Evolutionary conservation across 2,888 invertebrate species (phyloP), one percentile per base, ranked within the genome.

Genomic region (Eristalis tenax): DNA sequence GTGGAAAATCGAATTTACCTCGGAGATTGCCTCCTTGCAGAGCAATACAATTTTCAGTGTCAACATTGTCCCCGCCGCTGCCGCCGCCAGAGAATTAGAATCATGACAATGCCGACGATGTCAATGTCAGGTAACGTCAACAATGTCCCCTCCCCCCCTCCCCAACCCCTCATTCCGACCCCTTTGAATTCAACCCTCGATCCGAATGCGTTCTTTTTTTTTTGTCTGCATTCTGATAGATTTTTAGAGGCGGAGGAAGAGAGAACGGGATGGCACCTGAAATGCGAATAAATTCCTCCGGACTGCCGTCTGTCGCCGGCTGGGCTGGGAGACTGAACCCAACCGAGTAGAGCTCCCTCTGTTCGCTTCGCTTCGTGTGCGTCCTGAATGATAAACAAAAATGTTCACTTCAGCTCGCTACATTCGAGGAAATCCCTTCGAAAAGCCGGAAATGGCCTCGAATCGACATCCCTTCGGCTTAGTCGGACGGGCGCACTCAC

Each of bases 1-100:
- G 75, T 69, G 66, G 65, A 65, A 86, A 86, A 86, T 86, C 74
- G 77, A 82, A 82, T 86, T 82, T 78, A 65, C 35, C 63, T 71
- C 76, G 38, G 43, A 69, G 77, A 83, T 77, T 73, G 71, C 75
- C 75, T 80, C 71, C 64, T 63, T 32, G 32, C 23, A 28, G 26
- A 15, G 11, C 32, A 74, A 68, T 28, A 40, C 63, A 80, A 80
- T 69, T 69, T 68, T 22, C 75, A 71, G 22, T 26, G 43, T 43
- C 28, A 35, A 35, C 43, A 26, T 43, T 63, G 32, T 23, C 63
- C 38, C 43, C 71, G 43, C 1, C 64, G 40, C 40, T 18, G 13
- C 5, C 32, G 4, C 22, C 28, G 18, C 38, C 38, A 1, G 13
- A 1, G 4, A 38, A 38, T 38, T 38, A 38, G 38, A 38, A 38